Base-by-base conservation (phyloP, 2,797 vertebrate species). In the Balearica regulorum region DNA sequence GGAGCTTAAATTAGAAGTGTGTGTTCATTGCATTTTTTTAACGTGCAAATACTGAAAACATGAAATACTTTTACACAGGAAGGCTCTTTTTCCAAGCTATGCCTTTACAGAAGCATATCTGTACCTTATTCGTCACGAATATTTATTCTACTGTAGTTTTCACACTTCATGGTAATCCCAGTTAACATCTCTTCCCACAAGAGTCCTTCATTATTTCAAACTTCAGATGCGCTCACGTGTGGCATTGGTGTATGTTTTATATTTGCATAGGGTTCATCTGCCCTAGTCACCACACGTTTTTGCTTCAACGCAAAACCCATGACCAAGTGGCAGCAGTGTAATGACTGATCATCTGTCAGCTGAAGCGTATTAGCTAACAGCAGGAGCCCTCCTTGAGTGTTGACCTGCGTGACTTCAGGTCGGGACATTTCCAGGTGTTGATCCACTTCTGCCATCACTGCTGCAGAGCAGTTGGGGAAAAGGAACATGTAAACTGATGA, bases 311-410 rank as follows among this genome's bases (percentile, higher is more conserved):
- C 19, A 81, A 86, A 83, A 5, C 46, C 13, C 66, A 21, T 2
- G 1, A 53, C 21, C 49, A 54, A 53, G 41, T 17, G 35, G 37
- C 55, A 48, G 58, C 19, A 20, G 48, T 12, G 22, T 17, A 31
- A 48, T 20, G 46, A 80, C 25, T 57, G 57, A 28, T 31, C n/a
- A 19, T 62, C 35, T 48, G 28, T 31, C 64, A 53, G 16, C 2
- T 44, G 39, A 72, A 48, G 39, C 4, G 4, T 7, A 20, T 37
- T 37, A 83, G 46, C n/a, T 21, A 39, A 31, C 21, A 46, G 33
- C 4, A 2, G 0, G 6, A 54, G 22, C 0, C 0, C 35, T 62
- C 21, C 48, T 61, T 16, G 9, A 37, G 43, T 24, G 43, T 6
- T 58, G 48, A 58, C 28, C 44, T 1, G 1, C 2, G 0, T 16